phyloP scores from a whole-genome alignment of 2,888 invertebrate genomes.

The Caenorhabditis becei region DNA sequence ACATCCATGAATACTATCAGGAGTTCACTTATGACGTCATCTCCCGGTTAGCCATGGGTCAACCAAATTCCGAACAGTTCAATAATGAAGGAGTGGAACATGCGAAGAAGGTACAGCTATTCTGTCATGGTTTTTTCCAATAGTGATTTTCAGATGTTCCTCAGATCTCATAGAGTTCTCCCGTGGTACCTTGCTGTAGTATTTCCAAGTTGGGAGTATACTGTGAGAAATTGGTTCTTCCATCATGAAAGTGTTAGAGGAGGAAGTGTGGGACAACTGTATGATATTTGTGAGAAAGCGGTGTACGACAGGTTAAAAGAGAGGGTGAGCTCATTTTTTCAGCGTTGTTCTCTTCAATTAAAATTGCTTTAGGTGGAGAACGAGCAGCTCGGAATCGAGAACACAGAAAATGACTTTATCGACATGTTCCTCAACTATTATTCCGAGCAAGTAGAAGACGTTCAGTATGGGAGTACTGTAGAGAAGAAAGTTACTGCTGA shows the following conservation, averaged over 20 bases:
- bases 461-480: conserved; percentile 32
- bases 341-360: too few relatives aligned
- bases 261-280: conserved; percentile 41
- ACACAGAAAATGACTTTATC: conserved; percentile 74
- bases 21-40: conserved; percentile 72
- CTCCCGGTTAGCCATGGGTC: conserved; percentile 69
- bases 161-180: conserved; percentile 13
- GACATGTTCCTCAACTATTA: conserved; percentile 78
- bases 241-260: conserved; percentile 48
- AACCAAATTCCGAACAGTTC: conserved; percentile 61
- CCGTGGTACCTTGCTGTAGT: conserved; percentile 50
- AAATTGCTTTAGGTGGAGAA: conserved; percentile 45
- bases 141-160: conserved; percentile 62
- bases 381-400: conserved; percentile 42
- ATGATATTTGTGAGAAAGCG: conserved; percentile 13
- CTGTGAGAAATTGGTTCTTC: conserved; percentile 41
- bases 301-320: conserved; percentile 12
- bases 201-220: conserved; percentile 34
- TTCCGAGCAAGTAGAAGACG: conserved; percentile 51
- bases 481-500: conserved; percentile 68
- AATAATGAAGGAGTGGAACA: conserved; percentile 50
- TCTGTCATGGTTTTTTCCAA: too few relatives aligned
- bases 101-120: conserved; percentile 38
- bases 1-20: conserved; percentile 67
- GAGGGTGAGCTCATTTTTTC: conserved; percentile 23